A percentile compares a stretch with the other conserved stretches of the same genome.
phyloP scores from a whole-genome alignment of 2,888 invertebrate genomes.

The Caradrina kadenii region DNA sequence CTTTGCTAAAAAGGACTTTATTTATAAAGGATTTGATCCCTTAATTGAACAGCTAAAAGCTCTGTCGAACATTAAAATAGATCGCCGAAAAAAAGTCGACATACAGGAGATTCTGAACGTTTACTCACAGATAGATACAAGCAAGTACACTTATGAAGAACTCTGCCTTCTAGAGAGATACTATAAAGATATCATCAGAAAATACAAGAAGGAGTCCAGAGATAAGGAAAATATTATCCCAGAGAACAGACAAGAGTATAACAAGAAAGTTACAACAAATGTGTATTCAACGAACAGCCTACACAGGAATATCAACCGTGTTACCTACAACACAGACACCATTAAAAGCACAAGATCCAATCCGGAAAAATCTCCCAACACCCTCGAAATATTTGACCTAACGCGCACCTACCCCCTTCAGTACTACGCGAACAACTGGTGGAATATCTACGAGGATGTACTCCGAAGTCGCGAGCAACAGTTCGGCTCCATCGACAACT shows the following conservation, averaged over 20 bases:
- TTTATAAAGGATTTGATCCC: constrained; percentile 88
- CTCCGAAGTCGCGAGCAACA: constrained; percentile 84
- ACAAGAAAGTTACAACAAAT: constrained; percentile 76
- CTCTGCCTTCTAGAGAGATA: constrained; percentile 85
- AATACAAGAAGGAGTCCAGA: constrained; percentile 75
- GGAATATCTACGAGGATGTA: constrained; percentile 87
- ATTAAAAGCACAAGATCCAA: constrained; percentile 70
- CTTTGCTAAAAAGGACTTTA: constrained; percentile 87
- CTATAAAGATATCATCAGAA: constrained; percentile 86
- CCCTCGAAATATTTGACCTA: constrained; percentile 82
- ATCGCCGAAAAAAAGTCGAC: constrained; percentile 80
- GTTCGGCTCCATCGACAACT: constrained; percentile 87
- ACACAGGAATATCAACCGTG: constrained; percentile 71
- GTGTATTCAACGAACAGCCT: constrained; percentile 59
- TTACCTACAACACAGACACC: constrained; percentile 69
- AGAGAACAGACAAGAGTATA: constrained; percentile 67
- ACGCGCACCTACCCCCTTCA: constrained; percentile 84
- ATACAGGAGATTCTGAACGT: constrained; percentile 84
- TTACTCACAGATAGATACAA: constrained; percentile 84
- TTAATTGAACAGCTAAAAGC: constrained; percentile 84
- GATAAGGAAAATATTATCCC: constrained; percentile 78
- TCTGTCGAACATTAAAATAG: constrained; percentile 81
- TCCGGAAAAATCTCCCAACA: constrained; percentile 71
- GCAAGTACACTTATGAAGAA: constrained; percentile 86
- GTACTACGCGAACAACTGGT: constrained; percentile 89